Base-by-base conservation (phyloP, 2,797 vertebrate genomes). In the Alcedo atthis region DNA sequence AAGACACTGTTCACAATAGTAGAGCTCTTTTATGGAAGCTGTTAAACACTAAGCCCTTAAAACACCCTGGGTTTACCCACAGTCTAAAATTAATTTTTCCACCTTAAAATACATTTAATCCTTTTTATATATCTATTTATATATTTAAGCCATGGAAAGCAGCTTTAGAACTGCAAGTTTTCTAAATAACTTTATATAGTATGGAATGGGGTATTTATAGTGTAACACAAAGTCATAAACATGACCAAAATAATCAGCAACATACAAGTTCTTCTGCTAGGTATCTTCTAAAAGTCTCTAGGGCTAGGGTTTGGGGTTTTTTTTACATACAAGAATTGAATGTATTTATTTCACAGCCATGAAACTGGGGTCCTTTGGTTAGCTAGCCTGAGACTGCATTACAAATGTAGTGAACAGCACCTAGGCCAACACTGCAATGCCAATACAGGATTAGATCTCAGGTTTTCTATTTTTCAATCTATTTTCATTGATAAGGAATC, bases 371-470 rank as follows among this genome's bases (percentile, higher is more conserved):
- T 64, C 12, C 28, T 88, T 43, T 42, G 62, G 25, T 73, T 81
- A 91, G 66, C 32, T 40, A 83, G 74, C 30, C n/a, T 69, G 33
- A 78, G 26, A 76, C 8, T 30, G 30, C 61, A 21, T 33, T 66
- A 61, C 4, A 63, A 59, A 58, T 76, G 22, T 24, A 58, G 33
- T 20, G 30, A 83, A 26, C 5, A 71, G 33, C 28, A 89, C 16
- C 49, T 43, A 61, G 22, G 42, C 22, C 43, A 48, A 64, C 28
- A 58, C 0, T 59, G 35, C 48, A 66, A 51, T 1, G 1, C 13
- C 10, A 19, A 4, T 26, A 64, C 1, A 42, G 8, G 19, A 18
- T 77, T 82, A 30, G 22, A 79, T 7, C 67, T 0, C 0, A 54
- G 33, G 8, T 10, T 64, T 83, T 55, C 4, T 12, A 35, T 61